Base-by-base conservation (phyloP, 2,888 invertebrate genomes). In the Oeneis ivallda region DNA sequence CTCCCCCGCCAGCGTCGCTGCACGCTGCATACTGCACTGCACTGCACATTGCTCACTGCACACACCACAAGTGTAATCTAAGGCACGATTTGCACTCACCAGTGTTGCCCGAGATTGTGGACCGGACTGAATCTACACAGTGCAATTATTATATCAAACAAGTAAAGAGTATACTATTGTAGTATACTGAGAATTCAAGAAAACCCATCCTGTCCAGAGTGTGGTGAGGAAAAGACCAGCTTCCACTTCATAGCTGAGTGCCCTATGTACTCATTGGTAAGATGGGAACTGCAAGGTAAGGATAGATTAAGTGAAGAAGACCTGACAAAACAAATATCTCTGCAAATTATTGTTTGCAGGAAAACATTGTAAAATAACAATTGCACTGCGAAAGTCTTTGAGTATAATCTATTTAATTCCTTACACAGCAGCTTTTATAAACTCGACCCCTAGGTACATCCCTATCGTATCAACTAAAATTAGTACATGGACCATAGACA, bases 31-130 rank as follows among this genome's bases (percentile, higher is more conserved):
- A 26, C 26, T 26, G 26, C 26, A 26, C 26, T 26, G 26, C 26
- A 26, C 26, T 26, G 26, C 26, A 26, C 26, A 26, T 5, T 26
- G 26, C 26, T 4, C 26, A 26, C 26, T 26, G 26, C 26, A 26
- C 45, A 58, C 62, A 59, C 41, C 66, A 68, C 68, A 70, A 67
- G 9, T 78, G 78, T 80, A 80, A 82, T 76, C 83, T 89, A 88
- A 89, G 88, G 88, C 88, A 89, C 88, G 82, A 80, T 81, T 79
- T 75, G 77, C 79, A 81, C 79, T 79, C 77, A 76, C 77, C 76
- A n/a, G n/a, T n/a, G 76, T 17, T n/a, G 62, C 64, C 64, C 57
- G 19, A 75, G 58, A 52, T 7, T 11, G 17, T 37, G 54, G 52
- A 64, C 61, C 66, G 52, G 61, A 45, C 56, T 13, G 17, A 56